phyloP scores from a whole-genome alignment of 2,797 vertebrate genomes.

The Cercopithecus diana region DNA sequence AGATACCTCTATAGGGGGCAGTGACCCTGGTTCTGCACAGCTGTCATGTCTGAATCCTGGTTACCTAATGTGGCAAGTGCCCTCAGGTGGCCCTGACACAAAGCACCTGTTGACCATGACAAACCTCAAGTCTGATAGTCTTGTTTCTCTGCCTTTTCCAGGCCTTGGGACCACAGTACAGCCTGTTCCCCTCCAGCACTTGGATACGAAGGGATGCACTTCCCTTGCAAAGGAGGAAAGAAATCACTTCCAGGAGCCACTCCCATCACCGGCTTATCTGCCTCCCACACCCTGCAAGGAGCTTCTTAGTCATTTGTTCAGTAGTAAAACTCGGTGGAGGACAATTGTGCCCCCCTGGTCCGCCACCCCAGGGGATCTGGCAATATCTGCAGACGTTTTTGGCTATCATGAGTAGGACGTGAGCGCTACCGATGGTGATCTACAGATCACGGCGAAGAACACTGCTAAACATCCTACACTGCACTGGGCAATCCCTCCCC shows the following conservation, averaged over 20 bases:
- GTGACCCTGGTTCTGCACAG: no score
- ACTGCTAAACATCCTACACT: accelerated
- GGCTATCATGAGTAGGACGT: background rate
- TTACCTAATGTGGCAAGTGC: accelerated
- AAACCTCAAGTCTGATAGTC: no score
- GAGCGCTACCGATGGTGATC: background rate
- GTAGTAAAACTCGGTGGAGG: background rate
- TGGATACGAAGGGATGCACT: accelerated
- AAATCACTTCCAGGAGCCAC: background rate
- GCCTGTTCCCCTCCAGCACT: background rate
- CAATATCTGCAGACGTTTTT: accelerated
- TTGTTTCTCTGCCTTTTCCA: background rate
- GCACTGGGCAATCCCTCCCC: accelerated
- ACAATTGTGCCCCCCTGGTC: accelerated
- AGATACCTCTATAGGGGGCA: accelerated
- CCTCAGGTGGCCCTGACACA: background rate
- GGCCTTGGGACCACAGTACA: background rate
- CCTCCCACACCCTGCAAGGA: background rate
- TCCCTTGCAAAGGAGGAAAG: background rate
- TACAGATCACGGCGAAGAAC: background rate
- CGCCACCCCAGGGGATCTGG: background rate
- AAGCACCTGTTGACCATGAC: background rate
- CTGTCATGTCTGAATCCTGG: background rate
- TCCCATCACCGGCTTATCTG: background rate
- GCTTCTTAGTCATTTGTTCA: accelerated